A percentile compares a stretch with the other conserved stretches of the same genome.
Conservation (phyloP, 2,113 vertebrate genomes). For the Carlito syrichta region DNA sequence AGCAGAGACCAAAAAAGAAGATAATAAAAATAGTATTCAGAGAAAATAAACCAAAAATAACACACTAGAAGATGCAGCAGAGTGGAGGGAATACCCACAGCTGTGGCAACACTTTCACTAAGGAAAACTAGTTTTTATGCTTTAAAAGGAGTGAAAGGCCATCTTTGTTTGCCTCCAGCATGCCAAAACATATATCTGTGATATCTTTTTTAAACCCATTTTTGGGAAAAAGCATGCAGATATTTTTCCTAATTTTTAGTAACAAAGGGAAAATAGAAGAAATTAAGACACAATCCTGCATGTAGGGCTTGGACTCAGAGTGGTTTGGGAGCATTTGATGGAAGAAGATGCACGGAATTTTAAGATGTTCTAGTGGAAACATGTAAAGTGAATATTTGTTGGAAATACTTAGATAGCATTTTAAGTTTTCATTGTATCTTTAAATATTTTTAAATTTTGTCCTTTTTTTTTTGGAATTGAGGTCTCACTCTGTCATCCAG, state of each 20-base stretch:
- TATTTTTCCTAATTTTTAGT: not conserved
- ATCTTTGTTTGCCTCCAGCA: not conserved
- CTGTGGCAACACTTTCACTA: conserved; percentile 25
- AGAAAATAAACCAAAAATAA: conserved; percentile 75
- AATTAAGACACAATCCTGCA: not conserved
- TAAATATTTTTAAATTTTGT: not conserved
- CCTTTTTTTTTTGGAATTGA: too few species aligned
- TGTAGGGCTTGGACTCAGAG: not conserved
- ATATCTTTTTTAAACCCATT: not conserved
- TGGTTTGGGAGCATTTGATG: not conserved
- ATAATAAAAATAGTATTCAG: conserved; percentile 71
- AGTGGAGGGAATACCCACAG: conserved; percentile 71
- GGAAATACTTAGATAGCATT: not conserved
- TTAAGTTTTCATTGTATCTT: not conserved
- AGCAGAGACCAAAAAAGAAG: conserved; percentile 63
- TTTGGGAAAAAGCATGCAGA: not conserved
- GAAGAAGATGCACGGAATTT: not conserved
- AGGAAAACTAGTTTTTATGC: conserved; percentile 6
- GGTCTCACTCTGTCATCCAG: too few species aligned
- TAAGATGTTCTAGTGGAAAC: not conserved
- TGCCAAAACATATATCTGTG: not conserved
- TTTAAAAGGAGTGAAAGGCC: not conserved
- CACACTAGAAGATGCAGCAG: conserved; percentile 11
- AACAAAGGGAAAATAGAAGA: not conserved
- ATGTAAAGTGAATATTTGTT: not conserved